Evolutionary conservation across 2,888 invertebrate genomes (phyloP).

Genomic region (Podotricha telesiphe): DNA sequence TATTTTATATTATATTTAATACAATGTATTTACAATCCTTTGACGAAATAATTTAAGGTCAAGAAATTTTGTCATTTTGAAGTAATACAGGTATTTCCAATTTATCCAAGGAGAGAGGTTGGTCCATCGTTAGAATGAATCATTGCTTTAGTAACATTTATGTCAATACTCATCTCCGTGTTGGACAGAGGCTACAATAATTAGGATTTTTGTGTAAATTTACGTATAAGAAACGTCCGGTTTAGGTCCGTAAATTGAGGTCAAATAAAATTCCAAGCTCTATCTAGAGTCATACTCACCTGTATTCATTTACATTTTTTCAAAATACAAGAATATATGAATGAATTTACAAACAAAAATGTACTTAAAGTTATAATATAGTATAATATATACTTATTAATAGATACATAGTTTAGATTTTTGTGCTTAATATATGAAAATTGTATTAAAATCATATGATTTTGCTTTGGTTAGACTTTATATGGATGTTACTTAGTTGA

Average conservation of each 20-base stretch:
- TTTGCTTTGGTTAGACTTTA: too few relatives aligned
- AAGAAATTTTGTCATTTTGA: constrained; percentile 15
- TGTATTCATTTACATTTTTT: too few relatives aligned
- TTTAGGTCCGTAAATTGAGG: neutral
- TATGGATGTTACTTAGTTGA: too few relatives aligned
- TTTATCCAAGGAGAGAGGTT: constrained; percentile 27
- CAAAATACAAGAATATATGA: too few relatives aligned
- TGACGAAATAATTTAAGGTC: neutral
- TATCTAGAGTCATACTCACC: neutral
- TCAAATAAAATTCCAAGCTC: neutral
- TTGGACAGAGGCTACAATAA: constrained; percentile 26
- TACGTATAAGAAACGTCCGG: constrained; percentile 14
- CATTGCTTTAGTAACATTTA: constrained; percentile 23
- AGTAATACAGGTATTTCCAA: constrained; percentile 34
- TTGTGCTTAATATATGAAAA: too few relatives aligned
- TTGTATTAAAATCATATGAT: too few relatives aligned
- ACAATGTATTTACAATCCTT: neutral
- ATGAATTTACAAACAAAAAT: too few relatives aligned
- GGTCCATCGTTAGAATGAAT: constrained; percentile 31
- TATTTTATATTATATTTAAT: neutral
- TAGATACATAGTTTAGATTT: too few relatives aligned
- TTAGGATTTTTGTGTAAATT: constrained; percentile 12
- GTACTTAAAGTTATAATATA: too few relatives aligned
- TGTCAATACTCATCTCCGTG: constrained; percentile 10
- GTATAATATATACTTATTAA: too few relatives aligned